Conservation (phyloP, 2,113 vertebrate species). For the Setophaga coronata region DNA sequence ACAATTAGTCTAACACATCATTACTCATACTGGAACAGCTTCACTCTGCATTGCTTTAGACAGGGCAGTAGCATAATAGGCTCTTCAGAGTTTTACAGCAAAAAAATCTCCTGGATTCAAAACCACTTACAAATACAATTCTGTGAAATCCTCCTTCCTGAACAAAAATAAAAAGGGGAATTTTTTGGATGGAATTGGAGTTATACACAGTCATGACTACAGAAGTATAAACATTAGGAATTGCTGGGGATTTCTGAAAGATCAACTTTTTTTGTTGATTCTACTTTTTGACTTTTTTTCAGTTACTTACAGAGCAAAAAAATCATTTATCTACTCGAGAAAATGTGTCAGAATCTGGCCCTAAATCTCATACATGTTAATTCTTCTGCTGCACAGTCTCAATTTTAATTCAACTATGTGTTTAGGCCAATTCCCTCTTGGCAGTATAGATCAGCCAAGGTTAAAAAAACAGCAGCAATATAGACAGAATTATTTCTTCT, state of each 20-base stretch:
- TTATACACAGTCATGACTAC: not conserved
- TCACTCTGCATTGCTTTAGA: conserved; percentile 17
- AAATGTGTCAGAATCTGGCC: not conserved
- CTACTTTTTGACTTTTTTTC: not conserved
- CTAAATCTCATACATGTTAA: not conserved
- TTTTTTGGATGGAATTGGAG: not conserved
- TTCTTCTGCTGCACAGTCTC: not conserved
- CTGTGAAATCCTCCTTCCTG: not conserved
- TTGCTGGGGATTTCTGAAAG: not conserved
- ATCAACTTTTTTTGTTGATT: not conserved
- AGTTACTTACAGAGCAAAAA: not conserved
- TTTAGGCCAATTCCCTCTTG: not conserved
- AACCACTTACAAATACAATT: not conserved
- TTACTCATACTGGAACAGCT: conserved; percentile 47
- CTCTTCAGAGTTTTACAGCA: not conserved
- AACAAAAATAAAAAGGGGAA: not conserved
- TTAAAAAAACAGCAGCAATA: not conserved
- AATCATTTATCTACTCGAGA: not conserved
- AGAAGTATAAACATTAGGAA: not conserved
- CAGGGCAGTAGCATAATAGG: not conserved
- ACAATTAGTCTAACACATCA: conserved; percentile 53
- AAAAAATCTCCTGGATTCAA: not conserved
- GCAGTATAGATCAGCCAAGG: not conserved
- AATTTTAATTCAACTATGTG: not conserved
- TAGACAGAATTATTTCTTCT: not conserved